Evolutionary conservation across 2,797 vertebrate genomes (phyloP).

Genomic region (Clarias platycephalus): DNA sequence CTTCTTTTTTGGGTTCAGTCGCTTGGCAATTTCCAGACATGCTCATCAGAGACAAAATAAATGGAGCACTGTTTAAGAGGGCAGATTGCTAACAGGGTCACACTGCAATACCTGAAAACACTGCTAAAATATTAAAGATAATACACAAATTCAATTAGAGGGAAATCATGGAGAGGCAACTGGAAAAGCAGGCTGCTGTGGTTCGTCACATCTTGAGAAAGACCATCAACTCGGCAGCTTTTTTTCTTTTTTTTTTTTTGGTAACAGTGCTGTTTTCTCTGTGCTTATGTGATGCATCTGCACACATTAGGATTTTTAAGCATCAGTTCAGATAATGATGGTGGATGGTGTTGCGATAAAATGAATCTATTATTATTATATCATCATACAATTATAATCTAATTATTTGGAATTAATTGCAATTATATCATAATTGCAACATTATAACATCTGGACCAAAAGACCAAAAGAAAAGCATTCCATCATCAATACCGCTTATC

Average conservation of each 20-base stretch:
- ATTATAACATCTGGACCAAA: too few species aligned
- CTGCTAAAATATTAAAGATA: constrained; percentile 68
- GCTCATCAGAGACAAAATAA: constrained; percentile 55
- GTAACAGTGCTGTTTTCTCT: constrained; percentile 7
- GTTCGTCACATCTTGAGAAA: constrained; percentile 16
- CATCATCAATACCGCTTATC: neutral
- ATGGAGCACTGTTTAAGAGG: constrained; percentile 60
- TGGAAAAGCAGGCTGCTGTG: constrained; percentile 1
- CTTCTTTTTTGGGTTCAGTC: constrained; percentile 40
- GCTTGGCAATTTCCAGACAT: constrained; percentile 41
- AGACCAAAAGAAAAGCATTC: too few species aligned
- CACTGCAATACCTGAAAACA: constrained; percentile 52
- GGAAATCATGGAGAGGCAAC: neutral
- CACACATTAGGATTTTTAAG: neutral
- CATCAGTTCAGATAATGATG: constrained; percentile 9
- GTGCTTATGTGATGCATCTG: neutral
- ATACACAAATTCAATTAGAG: constrained; percentile 51
- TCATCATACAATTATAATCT: too few species aligned
- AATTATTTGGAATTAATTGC: too few species aligned
- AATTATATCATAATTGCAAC: too few species aligned
- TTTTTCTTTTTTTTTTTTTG: neutral
- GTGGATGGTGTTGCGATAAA: neutral
- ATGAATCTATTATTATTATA: neutral
- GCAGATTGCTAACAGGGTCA: constrained; percentile 52
- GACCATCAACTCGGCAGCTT: constrained; percentile 21